A percentile compares a stretch with the other conserved stretches of the same genome.
These are phyloP conservation scores for Antennarius maculatus DNA, from an alignment of 2,797 vertebrate species.

Conservation along the genomic window DNA sequence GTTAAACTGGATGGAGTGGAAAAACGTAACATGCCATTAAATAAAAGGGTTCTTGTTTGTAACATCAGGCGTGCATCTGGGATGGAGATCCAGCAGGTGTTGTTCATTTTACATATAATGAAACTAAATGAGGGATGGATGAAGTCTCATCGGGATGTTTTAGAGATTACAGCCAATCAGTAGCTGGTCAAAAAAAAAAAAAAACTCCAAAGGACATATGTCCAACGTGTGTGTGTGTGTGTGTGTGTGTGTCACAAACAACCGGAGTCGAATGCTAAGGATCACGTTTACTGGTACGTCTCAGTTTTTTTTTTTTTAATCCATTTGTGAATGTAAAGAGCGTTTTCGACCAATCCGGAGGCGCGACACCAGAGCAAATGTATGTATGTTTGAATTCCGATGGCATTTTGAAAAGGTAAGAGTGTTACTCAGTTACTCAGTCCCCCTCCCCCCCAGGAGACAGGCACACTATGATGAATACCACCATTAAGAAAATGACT, in stretches of 20 bases:
- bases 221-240: constrained; percentile 23
- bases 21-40: not conserved
- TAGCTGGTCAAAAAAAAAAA: constrained; percentile 15
- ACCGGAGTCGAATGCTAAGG: constrained; percentile 20
- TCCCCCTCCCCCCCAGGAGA: constrained; percentile 31
- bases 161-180: constrained; percentile 63
- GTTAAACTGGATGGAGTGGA: constrained; percentile 10
- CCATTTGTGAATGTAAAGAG: constrained; percentile 41
- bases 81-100: constrained; percentile 23
- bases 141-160: constrained; percentile 53
- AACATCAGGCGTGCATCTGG: constrained; percentile 14
- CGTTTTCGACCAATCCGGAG: constrained; percentile 28
- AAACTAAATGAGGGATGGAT: constrained; percentile 55
- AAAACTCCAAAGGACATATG: constrained; percentile 50
- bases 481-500: constrained; percentile 76
- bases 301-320: constrained; percentile 35
- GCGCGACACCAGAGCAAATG: constrained; percentile 42
- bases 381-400: constrained; percentile 45
- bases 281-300: constrained; percentile 48
- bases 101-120: constrained; percentile 19
- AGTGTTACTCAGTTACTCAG: constrained; percentile 18
- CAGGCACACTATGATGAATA: constrained; percentile 67
- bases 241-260: constrained; percentile 33
- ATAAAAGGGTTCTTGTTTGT: constrained; percentile 21
- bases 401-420: constrained; percentile 64